Conservation (phyloP, 2,113 vertebrate genomes). For the Lonchura striata region DNA sequence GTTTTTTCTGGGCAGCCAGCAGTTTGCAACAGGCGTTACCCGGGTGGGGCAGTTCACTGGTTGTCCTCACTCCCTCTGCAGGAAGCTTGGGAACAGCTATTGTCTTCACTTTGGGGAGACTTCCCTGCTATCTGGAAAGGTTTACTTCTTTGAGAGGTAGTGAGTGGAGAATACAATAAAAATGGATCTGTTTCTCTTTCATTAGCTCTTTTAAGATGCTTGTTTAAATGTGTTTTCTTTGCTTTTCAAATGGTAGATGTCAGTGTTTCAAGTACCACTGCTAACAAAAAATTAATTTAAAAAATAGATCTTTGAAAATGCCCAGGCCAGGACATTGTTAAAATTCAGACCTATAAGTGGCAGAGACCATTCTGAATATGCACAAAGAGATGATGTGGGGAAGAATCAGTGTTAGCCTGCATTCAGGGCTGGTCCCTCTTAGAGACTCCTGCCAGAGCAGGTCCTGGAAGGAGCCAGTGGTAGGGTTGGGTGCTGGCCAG, state of each 20-base stretch:
- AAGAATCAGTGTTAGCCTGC: neutral
- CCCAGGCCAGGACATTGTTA: neutral
- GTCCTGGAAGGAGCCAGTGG: neutral
- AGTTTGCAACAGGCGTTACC: neutral
- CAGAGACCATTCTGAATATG: neutral
- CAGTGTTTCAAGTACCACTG: neutral
- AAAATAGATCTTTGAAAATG: neutral
- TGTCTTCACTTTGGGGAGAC: neutral
- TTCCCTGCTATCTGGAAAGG: neutral
- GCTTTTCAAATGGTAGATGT: slow-evolving; percentile 1
- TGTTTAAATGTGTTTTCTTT: slow-evolving; percentile 13
- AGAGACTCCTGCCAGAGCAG: neutral
- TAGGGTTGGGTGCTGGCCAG: neutral
- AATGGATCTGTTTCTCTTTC: neutral
- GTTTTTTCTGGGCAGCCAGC: fast-evolving
- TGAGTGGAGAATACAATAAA: neutral
- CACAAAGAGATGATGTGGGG: neutral
- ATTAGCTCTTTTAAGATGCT: neutral
- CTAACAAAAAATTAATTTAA: neutral
- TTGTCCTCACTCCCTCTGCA: neutral
- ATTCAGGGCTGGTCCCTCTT: neutral
- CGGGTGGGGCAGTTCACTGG: neutral
- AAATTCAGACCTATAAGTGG: neutral
- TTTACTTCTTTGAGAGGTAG: neutral
- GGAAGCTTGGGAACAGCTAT: neutral